Evolutionary conservation across 2,113 vertebrate species (phyloP), one percentile per base, ranked within the genome.

Genomic region (Megaceryle torquata): DNA sequence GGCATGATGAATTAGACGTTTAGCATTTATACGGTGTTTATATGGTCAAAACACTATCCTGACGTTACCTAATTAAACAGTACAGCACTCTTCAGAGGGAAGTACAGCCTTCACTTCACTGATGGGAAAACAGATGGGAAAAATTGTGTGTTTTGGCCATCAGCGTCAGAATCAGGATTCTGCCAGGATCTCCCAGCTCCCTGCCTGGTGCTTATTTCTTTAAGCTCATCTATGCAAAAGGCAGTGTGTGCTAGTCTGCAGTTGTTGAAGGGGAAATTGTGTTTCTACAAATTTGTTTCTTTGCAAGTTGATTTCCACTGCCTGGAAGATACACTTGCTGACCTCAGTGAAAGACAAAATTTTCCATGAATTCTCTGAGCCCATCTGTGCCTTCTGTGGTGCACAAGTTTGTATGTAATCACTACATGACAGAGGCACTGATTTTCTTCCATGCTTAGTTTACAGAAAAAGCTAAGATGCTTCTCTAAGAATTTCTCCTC

Each of bases 211-310:
- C 60, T 79, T 83, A 8, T 70, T 81, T 92, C 69, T 93, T 79
- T 79, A 65, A 51, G 15, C 24, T 56, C 21, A 25, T 57, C 74
- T 37, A 53, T 2, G 16, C 15, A 70, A 68, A 92, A 89, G 29
- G 46, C 69, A 50, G 31, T 0, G 1, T 56, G 43, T 33, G 31
- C 37, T 88, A 77, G 54, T 25, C 79, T 69, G n/a, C 15, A 82
- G 65, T 31, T 82, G 92, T 77, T 0, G 2, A 86, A 95, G 92
- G 77, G 82, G 76, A 96, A 88, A 76, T 84, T 84, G 68, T 68
- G 13, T 75, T 96, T 76, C 90, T 37, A 84, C 95, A 43, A 68
- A 84, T 25, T 72, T 84, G 44, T 87, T 91, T 60, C 93, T 86
- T 94, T 88, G 44, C 48, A 84, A 82, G 24, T 24, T 88, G 51